Evolutionary conservation across 2,797 vertebrate genomes (phyloP).

Genomic region (Notoglanidium macrostoma): DNA sequence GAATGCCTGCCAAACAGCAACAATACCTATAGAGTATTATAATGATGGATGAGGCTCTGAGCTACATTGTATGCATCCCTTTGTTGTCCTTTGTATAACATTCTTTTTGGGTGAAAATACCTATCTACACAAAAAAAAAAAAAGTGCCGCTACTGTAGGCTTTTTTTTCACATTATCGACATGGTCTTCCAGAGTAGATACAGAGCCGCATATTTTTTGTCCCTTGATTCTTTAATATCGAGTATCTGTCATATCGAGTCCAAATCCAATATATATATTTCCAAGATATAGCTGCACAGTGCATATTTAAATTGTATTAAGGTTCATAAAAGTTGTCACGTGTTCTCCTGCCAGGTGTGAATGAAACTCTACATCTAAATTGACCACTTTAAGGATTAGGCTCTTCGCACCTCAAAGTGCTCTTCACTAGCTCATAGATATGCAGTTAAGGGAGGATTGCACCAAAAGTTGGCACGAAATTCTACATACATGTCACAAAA

Average conservation of each 20-base stretch:
- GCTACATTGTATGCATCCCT: neutral
- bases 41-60: slow-evolving; percentile 18
- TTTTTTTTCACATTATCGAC: slow-evolving; percentile 13
- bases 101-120: neutral
- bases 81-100: slow-evolving; percentile 21
- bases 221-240: slow-evolving; percentile 4
- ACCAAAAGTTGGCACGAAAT: neutral
- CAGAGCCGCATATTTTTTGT: neutral
- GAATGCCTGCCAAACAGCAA: neutral
- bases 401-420: neutral
- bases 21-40: neutral
- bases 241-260: slow-evolving; percentile 2
- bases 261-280: slow-evolving; percentile 6
- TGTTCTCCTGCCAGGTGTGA: neutral
- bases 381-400: slow-evolving; percentile 2
- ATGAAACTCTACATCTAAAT: neutral
- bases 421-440: neutral
- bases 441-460: neutral
- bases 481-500: no score
- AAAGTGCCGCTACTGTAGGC: neutral
- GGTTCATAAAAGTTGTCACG: slow-evolving; percentile 5
- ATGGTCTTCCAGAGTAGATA: neutral
- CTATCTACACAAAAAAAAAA: neutral
- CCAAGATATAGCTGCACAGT: neutral
- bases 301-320: slow-evolving; percentile 9